A percentile compares a stretch with the other conserved stretches of the same genome.
Evolutionary conservation across 2,113 vertebrate species (phyloP).

Genomic region (Gadus chalcogrammus): DNA sequence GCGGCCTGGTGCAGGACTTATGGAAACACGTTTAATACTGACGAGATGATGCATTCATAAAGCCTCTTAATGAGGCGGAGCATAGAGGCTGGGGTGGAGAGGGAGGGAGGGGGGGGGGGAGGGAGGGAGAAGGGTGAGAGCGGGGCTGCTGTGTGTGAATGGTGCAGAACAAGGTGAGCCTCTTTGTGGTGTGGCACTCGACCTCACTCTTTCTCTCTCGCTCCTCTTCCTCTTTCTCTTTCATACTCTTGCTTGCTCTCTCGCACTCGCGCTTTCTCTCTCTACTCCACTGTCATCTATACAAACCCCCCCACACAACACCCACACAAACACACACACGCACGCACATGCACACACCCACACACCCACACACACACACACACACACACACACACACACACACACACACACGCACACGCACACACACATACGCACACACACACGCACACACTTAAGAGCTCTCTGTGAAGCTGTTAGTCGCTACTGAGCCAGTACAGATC

Average conservation of each 20-base stretch:
- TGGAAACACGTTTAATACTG: too few species aligned
- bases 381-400: too few species aligned
- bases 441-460: conserved; percentile 32
- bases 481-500: conserved; percentile 21
- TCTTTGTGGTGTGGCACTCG: conserved; percentile 31
- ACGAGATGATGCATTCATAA: too few species aligned
- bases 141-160: conserved; percentile 63
- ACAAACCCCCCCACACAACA: not conserved
- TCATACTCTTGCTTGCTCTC: not conserved
- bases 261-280: not conserved
- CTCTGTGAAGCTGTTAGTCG: conserved; percentile 42
- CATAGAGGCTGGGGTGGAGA: conserved; percentile 40
- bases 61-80: conserved; percentile 18
- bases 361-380: too few species aligned
- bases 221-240: not conserved
- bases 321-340: not conserved
- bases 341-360: not conserved
- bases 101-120: not conserved
- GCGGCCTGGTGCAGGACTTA: too few species aligned
- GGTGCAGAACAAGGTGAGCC: conserved; percentile 72
- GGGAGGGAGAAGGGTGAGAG: conserved; percentile 48
- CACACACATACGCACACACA: conserved; percentile 16
- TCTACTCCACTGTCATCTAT: too few species aligned
- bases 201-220: not conserved
- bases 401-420: too few species aligned